Conservation (phyloP, 2,113 vertebrate species). For the Tor tambroides region DNA sequence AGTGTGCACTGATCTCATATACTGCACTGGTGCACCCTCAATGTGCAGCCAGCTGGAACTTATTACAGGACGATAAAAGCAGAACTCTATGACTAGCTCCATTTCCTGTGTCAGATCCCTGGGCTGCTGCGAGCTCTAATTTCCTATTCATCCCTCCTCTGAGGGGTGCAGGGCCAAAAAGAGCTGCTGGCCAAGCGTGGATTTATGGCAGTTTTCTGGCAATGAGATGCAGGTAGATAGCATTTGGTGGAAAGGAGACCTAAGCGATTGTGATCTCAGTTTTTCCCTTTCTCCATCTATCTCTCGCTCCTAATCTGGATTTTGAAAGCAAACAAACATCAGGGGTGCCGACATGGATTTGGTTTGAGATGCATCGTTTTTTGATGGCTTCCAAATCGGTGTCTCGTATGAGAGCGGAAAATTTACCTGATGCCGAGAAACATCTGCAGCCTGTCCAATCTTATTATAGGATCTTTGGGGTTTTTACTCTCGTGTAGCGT, state of each 20-base stretch:
- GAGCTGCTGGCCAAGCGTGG: conserved; percentile 45
- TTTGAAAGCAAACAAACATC: conserved; percentile 9
- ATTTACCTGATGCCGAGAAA: conserved; percentile 45
- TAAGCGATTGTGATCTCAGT: conserved; percentile 34
- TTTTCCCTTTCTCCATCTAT: not conserved
- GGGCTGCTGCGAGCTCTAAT: conserved; percentile 41
- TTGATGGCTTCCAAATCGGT: conserved; percentile 7
- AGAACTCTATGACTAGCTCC: conserved; percentile 38
- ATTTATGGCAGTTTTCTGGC: conserved; percentile 47
- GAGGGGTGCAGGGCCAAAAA: conserved; percentile 26
- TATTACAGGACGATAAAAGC: conserved; percentile 63
- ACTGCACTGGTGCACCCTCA: conserved; percentile 27
- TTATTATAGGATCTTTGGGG: conserved; percentile 59
- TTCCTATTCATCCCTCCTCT: conserved; percentile 49
- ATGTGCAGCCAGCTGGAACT: conserved; percentile 68
- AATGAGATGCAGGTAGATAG: conserved; percentile 34
- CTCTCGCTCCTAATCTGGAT: conserved; percentile 21
- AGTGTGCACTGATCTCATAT: conserved; percentile 25
- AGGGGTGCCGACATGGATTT: not conserved
- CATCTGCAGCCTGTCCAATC: conserved; percentile 49
- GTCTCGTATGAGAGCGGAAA: not conserved
- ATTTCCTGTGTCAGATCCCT: conserved; percentile 52
- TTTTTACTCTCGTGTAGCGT: conserved; percentile 28
- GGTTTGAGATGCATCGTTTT: not conserved
- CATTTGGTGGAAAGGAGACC: conserved; percentile 36